Conservation (phyloP, 2,797 vertebrate genomes). For the Simalia tracyae region DNA sequence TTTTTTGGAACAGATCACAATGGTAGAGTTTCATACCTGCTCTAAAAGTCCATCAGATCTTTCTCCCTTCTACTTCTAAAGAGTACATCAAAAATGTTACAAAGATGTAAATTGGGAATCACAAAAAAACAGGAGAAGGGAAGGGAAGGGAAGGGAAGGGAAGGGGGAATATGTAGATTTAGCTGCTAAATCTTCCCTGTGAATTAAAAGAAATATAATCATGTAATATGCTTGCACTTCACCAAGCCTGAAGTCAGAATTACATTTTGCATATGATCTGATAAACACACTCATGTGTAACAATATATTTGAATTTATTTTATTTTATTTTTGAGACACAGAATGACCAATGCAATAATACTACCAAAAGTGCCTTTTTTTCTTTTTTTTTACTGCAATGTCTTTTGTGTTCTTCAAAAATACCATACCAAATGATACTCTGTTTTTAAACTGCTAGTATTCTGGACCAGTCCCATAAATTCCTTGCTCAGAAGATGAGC, state of each 20-base stretch:
- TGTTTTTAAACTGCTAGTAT: neutral
- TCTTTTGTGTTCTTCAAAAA: neutral
- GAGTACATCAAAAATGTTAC: neutral
- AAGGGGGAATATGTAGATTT: neutral
- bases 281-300: neutral
- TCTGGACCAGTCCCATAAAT: neutral
- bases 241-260: neutral
- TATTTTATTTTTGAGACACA: neutral
- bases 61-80: fast-evolving
- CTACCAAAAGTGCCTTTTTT: neutral
- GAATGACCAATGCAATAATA: neutral
- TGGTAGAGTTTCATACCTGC: neutral
- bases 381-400: neutral
- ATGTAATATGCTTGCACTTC: neutral
- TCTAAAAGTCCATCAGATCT: neutral
- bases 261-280: neutral
- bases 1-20: neutral
- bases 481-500: neutral
- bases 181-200: neutral
- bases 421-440: neutral
- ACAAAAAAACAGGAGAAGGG: neutral
- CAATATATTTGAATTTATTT: neutral
- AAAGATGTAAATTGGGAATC: neutral
- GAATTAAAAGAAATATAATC: neutral
- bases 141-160: no score